Evolutionary conservation across 2,888 invertebrate species (phyloP), one percentile per base, ranked within the genome.

Genomic region (Hyalella azteca): DNA sequence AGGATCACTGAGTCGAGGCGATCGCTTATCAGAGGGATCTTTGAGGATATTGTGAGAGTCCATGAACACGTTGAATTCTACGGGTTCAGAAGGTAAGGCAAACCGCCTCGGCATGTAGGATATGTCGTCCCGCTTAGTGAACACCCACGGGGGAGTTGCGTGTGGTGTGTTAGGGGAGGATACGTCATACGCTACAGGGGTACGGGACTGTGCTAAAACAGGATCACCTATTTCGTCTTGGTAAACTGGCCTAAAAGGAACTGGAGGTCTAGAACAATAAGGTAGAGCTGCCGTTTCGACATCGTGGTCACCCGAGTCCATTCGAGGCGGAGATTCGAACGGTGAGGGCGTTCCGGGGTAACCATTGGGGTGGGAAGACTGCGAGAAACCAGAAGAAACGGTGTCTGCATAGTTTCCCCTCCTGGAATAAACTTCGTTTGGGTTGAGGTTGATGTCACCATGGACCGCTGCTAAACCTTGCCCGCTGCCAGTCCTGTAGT

Each of bases 241-340:
- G 32, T 66, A 79, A 22, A 32, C 60, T 9, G 79, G 79, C 73
- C 81, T 77, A 80, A 81, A 83, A n/a, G 81, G 82, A 13, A 83
- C 79, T 49, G 82, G 82, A 2, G 82, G 81, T 45, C 40, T 41
- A 15, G 77, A 77, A 26, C 60, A 41, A 19, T 49, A 41, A 3
- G 75, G 75, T 36, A 73, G 32, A 3, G 36, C 29, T 32, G 32
- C 39, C 13, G 19, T 29, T 29, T 11, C 19, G 22, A 19, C 36
- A 66, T 36, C 66, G 5, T 36, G 19, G 66, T 7, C 9, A 9
- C 39, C n/a, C 4, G 54, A 40, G 19, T 32, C 78, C 76, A 7
- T 22, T 15, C n/a, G 77, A 26, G 9, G 48, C 79, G 29, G 78
- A 41, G 40, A 78, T 50, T 49, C 48, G 32, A 81, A 81, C 22